phyloP scores from a whole-genome alignment of 2,113 vertebrate genomes.

The Coturnix japonica region DNA sequence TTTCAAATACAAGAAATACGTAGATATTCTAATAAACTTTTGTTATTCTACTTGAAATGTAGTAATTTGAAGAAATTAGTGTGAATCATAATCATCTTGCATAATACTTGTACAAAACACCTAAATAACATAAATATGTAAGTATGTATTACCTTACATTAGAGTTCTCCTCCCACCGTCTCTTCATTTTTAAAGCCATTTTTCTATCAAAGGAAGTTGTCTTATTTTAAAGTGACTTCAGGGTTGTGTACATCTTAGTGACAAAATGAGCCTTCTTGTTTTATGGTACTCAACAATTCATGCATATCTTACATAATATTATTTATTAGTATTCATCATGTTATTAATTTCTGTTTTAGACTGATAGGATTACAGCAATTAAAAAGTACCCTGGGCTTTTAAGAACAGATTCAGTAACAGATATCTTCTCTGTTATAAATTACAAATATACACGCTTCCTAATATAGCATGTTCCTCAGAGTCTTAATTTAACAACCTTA shows the following conservation, averaged over 20 bases:
- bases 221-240: background rate
- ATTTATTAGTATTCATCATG: background rate
- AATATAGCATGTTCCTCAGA: conserved; percentile 7
- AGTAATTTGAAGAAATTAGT: background rate
- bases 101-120: too few relatives aligned
- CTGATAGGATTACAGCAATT: background rate
- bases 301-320: background rate
- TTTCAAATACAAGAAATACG: background rate
- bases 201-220: background rate
- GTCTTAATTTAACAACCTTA: conserved; percentile 55
- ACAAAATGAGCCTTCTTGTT: background rate
- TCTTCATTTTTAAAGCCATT: background rate
- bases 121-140: too few relatives aligned
- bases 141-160: background rate
- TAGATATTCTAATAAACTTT: background rate
- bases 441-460: conserved; percentile 6
- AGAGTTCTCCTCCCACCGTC: background rate
- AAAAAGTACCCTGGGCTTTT: conserved; percentile 1
- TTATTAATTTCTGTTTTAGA: conserved; percentile 38
- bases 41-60: too few relatives aligned
- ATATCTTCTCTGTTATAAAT: conserved; percentile 24
- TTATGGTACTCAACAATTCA: background rate
- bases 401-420: background rate
- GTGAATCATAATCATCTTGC: background rate
- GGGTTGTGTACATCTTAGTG: background rate